Conservation (phyloP, 2,888 invertebrate genomes). For the Phaonia tiefii region DNA sequence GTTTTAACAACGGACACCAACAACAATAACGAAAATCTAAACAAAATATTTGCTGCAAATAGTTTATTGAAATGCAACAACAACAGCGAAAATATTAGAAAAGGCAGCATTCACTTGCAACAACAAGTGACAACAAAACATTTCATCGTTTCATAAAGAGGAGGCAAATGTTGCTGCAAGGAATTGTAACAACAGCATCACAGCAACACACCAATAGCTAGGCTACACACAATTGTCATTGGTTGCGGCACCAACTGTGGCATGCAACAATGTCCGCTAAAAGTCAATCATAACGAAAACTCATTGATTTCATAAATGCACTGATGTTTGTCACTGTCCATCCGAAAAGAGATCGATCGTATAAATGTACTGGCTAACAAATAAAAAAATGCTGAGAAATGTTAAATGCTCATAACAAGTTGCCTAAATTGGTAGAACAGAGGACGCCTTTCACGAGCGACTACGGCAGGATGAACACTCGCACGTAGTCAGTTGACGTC, state of each 20-base stretch:
- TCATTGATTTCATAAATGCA: slow-evolving; percentile 45
- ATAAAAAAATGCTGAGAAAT: slow-evolving; percentile 55
- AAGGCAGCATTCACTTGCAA: slow-evolving; percentile 44
- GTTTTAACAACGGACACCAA: slow-evolving; percentile 59
- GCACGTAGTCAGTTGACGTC: neutral
- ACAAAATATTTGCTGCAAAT: slow-evolving; percentile 66
- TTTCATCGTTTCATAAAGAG: slow-evolving; percentile 23
- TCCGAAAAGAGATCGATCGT: no score
- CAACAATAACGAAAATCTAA: slow-evolving; percentile 23
- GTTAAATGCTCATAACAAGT: slow-evolving; percentile 44
- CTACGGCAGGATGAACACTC: slow-evolving; percentile 11
- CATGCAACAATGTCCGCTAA: slow-evolving; percentile 15
- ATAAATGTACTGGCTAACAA: slow-evolving; percentile 6
- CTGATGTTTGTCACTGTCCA: neutral
- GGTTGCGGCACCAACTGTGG: neutral
- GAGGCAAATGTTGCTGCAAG: slow-evolving; percentile 29
- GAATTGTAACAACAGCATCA: slow-evolving; percentile 14
- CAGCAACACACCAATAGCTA: slow-evolving; percentile 6
- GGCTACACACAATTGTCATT: neutral
- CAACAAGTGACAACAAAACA: slow-evolving; percentile 64
- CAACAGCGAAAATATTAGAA: slow-evolving; percentile 30
- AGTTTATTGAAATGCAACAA: slow-evolving; percentile 66
- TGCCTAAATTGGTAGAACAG: slow-evolving; percentile 63
- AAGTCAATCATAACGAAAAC: slow-evolving; percentile 53
- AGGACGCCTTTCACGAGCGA: slow-evolving; percentile 51